Conservation (phyloP, 2,797 vertebrate species). For the Diglossa cyanea region DNA sequence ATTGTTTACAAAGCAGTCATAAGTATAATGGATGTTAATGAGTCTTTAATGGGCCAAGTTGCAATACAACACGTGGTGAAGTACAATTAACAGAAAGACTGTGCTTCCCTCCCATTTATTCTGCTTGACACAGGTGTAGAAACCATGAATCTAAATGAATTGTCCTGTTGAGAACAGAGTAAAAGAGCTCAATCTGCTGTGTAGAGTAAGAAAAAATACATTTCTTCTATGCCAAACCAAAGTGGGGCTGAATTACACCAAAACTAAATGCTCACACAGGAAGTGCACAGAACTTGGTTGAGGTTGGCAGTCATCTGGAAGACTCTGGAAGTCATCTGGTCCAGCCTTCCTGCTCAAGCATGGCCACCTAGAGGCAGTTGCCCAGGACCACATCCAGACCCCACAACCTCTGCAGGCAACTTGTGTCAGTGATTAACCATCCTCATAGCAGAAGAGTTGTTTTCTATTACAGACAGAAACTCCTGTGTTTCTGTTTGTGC, state of each 20-base stretch:
- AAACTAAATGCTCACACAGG: background rate
- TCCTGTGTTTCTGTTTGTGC: background rate
- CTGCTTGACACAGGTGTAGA: background rate
- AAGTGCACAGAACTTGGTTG: background rate
- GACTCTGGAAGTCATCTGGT: background rate
- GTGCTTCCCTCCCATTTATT: background rate
- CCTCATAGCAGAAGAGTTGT: background rate
- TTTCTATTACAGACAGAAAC: background rate
- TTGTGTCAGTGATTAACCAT: background rate
- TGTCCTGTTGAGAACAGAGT: background rate
- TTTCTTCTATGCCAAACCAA: background rate
- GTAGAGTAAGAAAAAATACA: background rate
- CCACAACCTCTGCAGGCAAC: background rate
- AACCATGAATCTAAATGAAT: background rate
- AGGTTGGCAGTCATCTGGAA: background rate
- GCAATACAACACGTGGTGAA: background rate
- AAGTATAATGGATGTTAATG: slow-evolving; percentile 30
- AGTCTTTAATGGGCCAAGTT: background rate
- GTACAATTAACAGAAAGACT: background rate
- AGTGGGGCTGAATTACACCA: background rate
- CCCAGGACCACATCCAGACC: background rate
- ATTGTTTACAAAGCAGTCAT: slow-evolving; percentile 50
- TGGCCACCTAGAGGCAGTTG: background rate
- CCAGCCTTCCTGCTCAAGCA: background rate
- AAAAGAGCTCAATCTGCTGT: background rate